Conservation (phyloP, 2,797 vertebrate species). For the Enteromius paludinosus region DNA sequence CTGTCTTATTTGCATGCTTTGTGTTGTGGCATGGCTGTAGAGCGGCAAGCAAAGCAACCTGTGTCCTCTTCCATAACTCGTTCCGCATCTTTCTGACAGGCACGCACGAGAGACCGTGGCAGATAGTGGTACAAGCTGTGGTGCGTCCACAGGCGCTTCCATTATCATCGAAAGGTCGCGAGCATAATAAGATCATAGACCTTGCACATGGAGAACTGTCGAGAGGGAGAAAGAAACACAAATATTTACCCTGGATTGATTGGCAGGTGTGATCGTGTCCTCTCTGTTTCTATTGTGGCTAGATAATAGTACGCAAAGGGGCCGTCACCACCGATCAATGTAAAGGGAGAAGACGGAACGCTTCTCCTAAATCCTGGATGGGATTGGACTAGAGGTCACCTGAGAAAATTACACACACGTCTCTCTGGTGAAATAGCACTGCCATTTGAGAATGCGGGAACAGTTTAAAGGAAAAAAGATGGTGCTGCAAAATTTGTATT, state of each 20-base stretch:
- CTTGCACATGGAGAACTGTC: conserved; percentile 24
- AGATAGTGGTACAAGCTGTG: conserved; percentile 28
- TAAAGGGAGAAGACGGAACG: conserved; percentile 5
- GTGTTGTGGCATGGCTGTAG: neutral
- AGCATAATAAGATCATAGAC: conserved; percentile 51
- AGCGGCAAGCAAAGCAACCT: neutral
- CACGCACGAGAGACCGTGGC: neutral
- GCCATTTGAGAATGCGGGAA: neutral
- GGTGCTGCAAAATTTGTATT: neutral
- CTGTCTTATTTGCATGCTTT: conserved; percentile 22
- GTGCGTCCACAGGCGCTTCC: conserved; percentile 17
- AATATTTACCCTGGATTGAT: conserved; percentile 46
- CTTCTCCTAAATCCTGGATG: conserved; percentile 36
- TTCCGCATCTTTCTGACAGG: conserved; percentile 27
- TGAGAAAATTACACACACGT: conserved; percentile 34
- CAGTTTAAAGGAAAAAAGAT: neutral
- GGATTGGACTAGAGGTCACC: conserved; percentile 36
- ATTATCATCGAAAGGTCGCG: conserved; percentile 29
- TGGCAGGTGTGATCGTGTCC: conserved; percentile 42
- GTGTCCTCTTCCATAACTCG: conserved; percentile 7
- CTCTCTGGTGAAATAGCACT: neutral
- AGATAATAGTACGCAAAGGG: conserved; percentile 46
- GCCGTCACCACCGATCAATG: conserved; percentile 41
- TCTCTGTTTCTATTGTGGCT: conserved; percentile 43
- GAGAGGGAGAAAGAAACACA: conserved; percentile 34